These are phyloP conservation scores for Mimumesa dahlbomi DNA, from an alignment of 2,888 invertebrate species.

Conservation along the genomic window DNA sequence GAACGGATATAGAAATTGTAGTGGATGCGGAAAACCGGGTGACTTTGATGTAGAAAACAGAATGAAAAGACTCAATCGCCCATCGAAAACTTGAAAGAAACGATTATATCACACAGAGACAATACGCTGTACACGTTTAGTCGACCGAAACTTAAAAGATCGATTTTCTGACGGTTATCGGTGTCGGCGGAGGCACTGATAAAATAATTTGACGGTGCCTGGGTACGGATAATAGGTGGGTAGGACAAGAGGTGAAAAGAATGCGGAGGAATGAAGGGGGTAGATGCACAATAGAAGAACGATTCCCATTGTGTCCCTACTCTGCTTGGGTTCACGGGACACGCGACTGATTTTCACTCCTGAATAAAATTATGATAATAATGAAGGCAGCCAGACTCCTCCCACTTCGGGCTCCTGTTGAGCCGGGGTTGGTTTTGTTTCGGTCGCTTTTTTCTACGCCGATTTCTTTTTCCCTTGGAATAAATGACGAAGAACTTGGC, in stretches of 20 bases:
- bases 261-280: constrained; percentile 51
- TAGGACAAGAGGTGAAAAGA: constrained; percentile 43
- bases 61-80: not conserved
- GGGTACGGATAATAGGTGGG: constrained; percentile 54
- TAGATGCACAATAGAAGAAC: constrained; percentile 65
- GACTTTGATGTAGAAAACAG: not conserved
- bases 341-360: constrained; percentile 75
- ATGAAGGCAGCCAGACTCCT: constrained; percentile 59
- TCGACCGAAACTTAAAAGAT: constrained; percentile 45
- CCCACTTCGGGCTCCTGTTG: constrained; percentile 21
- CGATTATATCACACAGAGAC: constrained; percentile 16
- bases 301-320: constrained; percentile 67
- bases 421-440: constrained; percentile 70
- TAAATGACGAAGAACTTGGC: constrained; percentile 13
- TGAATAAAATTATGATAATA: constrained; percentile 79
- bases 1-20: too few species aligned
- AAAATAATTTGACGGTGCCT: constrained; percentile 65
- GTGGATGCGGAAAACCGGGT: too few species aligned
- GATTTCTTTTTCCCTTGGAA: constrained; percentile 8
- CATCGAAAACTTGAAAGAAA: constrained; percentile 2
- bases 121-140: constrained; percentile 27
- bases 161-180: constrained; percentile 56
- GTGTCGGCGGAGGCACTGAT: constrained; percentile 48
- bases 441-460: constrained; percentile 44
- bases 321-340: constrained; percentile 59